These are phyloP conservation scores for Amphimallon solstitiale DNA, from an alignment of 2,888 invertebrate genomes.

Conservation along the genomic window DNA sequence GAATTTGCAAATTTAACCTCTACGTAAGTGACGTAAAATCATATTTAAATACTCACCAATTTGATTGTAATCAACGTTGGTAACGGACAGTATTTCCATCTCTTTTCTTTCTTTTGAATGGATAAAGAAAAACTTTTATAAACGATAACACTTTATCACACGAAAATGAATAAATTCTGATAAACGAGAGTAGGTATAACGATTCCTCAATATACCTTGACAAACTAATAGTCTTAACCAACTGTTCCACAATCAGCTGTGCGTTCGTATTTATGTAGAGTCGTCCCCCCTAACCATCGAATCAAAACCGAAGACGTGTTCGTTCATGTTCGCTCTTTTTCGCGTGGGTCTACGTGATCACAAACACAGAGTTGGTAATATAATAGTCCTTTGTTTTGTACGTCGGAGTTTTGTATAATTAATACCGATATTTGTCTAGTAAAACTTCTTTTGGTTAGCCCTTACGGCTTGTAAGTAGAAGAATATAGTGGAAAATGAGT, in stretches of 20 bases:
- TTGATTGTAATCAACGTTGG: slow-evolving; percentile 33
- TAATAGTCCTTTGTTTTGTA: too few species aligned
- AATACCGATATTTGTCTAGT: too few species aligned
- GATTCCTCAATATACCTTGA: background rate
- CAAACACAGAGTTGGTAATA: slow-evolving; percentile 3
- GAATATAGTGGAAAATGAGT: too few species aligned
- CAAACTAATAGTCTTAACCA: background rate
- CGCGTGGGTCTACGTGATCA: slow-evolving; percentile 33
- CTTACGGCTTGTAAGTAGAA: too few species aligned
- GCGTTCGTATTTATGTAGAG: background rate
- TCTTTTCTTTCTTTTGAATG: background rate
- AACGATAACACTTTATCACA: background rate
- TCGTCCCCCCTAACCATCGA: background rate
- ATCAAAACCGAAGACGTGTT: background rate
- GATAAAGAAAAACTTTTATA: background rate
- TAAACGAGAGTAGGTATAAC: background rate
- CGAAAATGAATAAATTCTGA: background rate
- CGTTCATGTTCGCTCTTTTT: background rate
- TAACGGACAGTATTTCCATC: slow-evolving; percentile 34
- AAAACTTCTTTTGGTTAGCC: too few species aligned
- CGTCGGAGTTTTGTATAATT: too few species aligned
- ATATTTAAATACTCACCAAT: slow-evolving; percentile 11
- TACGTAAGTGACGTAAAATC: background rate
- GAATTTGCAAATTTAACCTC: too few species aligned
- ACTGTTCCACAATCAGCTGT: slow-evolving; percentile 37